Percentiles rank a stretch among this genome's conserved stretches.
Evolutionary conservation across 2,113 vertebrate genomes (phyloP).

Genomic region (Neogale vison): DNA sequence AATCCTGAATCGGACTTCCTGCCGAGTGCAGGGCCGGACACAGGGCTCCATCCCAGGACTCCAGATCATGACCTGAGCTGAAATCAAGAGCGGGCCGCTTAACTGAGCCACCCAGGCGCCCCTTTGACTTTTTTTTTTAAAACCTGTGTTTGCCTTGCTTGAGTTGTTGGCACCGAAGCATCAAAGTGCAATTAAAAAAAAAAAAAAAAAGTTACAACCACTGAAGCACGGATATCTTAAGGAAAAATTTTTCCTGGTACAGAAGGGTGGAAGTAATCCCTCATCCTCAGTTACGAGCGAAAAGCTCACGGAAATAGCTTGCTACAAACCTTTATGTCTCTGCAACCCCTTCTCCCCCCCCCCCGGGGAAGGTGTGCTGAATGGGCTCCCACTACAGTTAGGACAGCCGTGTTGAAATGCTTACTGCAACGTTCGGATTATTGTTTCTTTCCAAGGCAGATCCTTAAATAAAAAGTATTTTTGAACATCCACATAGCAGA

Average conservation of each 20-base stretch:
- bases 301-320: neutral
- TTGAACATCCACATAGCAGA: neutral
- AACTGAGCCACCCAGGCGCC: neutral
- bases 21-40: neutral
- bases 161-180: neutral
- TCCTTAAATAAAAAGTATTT: conserved; percentile 25
- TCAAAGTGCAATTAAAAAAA: neutral
- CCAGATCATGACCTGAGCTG: neutral
- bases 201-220: neutral
- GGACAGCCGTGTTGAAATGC: neutral
- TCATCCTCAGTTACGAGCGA: neutral
- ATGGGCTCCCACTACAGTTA: neutral
- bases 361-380: neutral
- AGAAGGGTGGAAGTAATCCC: neutral
- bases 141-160: neutral
- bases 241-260: neutral
- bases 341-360: accelerated
- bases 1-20: neutral
- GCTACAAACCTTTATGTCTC: neutral
- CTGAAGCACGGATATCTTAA: neutral
- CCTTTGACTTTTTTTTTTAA: neutral
- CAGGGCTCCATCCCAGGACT: neutral
- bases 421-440: neutral
- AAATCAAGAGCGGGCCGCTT: neutral
- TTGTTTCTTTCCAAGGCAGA: conserved; percentile 10